Conservation (phyloP, 1,140 invertebrate genomes). For the Acyrthosiphon pisum region DNA sequence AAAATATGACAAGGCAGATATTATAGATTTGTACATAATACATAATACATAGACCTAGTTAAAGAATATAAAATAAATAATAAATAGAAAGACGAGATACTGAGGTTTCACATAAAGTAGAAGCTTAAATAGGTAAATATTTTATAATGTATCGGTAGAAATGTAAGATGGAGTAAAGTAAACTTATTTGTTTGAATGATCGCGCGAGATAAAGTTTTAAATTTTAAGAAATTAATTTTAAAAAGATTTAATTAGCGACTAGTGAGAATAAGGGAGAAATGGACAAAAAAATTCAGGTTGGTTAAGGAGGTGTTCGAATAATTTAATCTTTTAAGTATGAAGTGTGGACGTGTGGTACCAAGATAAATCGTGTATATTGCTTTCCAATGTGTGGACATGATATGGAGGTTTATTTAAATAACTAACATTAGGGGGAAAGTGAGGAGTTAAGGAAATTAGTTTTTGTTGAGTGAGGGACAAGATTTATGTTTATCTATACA, state of each 20-base stretch:
- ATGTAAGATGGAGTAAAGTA: not conserved
- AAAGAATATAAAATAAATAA: too few relatives aligned
- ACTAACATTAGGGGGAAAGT: not conserved
- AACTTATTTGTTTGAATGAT: not conserved
- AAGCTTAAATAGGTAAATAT: not conserved
- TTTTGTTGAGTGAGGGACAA: not conserved
- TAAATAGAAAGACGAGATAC: too few relatives aligned
- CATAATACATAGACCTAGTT: too few relatives aligned
- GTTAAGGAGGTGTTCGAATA: not conserved
- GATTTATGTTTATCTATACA: not conserved
- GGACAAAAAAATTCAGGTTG: not conserved
- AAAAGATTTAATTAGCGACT: not conserved
- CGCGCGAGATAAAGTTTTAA: not conserved
- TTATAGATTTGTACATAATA: too few relatives aligned
- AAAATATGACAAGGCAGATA: too few relatives aligned
- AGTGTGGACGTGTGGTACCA: not conserved
- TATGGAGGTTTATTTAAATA: not conserved
- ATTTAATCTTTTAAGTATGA: not conserved
- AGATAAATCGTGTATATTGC: not conserved
- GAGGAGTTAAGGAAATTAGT: not conserved
- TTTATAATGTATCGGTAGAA: not conserved
- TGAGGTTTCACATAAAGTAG: too few relatives aligned
- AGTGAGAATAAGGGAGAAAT: not conserved
- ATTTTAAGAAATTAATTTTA: not conserved
- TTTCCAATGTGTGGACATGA: not conserved